These are phyloP conservation scores for Prionace glauca DNA, from an alignment of 2,797 vertebrate genomes.

Conservation along the genomic window DNA sequence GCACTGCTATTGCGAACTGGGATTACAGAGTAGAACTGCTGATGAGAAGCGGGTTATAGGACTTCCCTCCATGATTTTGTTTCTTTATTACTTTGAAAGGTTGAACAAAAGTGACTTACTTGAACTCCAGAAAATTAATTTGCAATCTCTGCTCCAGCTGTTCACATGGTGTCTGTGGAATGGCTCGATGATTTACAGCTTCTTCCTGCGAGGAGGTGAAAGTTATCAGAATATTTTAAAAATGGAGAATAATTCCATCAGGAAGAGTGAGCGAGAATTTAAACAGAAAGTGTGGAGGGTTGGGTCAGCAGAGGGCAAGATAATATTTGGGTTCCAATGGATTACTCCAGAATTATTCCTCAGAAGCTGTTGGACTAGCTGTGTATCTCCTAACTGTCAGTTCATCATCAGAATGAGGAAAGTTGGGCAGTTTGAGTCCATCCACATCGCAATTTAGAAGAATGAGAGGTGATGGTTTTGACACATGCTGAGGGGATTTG, in stretches of 20 bases:
- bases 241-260: neutral
- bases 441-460: neutral
- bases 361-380: neutral
- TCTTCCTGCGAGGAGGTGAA: neutral
- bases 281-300: neutral
- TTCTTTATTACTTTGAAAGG: neutral
- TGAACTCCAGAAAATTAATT: constrained; percentile 22
- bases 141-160: constrained; percentile 20
- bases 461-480: no score
- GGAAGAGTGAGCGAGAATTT: neutral
- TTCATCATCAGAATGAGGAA: neutral
- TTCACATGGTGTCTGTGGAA: neutral
- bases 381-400: neutral
- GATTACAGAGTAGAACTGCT: neutral
- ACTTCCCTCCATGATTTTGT: neutral
- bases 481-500: no score
- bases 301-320: neutral
- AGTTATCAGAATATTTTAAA: neutral
- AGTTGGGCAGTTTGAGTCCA: neutral
- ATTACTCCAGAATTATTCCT: neutral
- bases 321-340: neutral
- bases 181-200: neutral
- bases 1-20: no score
- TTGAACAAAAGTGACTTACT: neutral
- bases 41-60: neutral